Percentiles rank a stretch among this genome's conserved stretches.
Evolutionary conservation across 2,797 vertebrate genomes (phyloP).

Genomic region (Chanos chanos): DNA sequence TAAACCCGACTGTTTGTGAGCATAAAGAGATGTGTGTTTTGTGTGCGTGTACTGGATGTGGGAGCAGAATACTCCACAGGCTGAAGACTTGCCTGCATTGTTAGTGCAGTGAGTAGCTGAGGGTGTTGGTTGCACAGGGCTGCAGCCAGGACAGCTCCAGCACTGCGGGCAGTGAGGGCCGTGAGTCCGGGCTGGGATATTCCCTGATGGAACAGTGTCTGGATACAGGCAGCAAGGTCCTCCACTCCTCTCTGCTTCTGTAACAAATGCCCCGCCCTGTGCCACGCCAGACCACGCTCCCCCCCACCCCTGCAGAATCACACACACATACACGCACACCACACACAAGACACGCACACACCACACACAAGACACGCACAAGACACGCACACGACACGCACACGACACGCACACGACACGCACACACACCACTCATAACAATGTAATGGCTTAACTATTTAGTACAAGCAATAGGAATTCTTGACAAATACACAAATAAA

Average conservation of each 20-base stretch:
- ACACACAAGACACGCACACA: not conserved
- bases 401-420: not conserved
- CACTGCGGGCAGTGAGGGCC: conserved; percentile 81
- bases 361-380: not conserved
- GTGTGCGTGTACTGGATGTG: too few species aligned
- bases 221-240: conserved; percentile 85
- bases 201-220: conserved; percentile 74
- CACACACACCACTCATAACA: not conserved
- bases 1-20: too few species aligned
- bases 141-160: conserved; percentile 88
- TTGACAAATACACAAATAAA: too few species aligned
- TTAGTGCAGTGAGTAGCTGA: conserved; percentile 74
- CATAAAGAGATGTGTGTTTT: too few species aligned
- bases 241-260: conserved; percentile 83
- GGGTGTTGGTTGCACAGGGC: conserved; percentile 85
- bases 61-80: too few species aligned
- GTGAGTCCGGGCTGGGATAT: conserved; percentile 80
- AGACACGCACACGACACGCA: not conserved
- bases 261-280: conserved; percentile 74
- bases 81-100: conserved; percentile 81
- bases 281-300: conserved; percentile 87
- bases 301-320: conserved; percentile 75
- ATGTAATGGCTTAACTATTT: too few species aligned
- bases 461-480: too few species aligned
- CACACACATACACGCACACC: not conserved